Conservation (phyloP, 2,113 vertebrate genomes). For the Scopus umbretta region DNA sequence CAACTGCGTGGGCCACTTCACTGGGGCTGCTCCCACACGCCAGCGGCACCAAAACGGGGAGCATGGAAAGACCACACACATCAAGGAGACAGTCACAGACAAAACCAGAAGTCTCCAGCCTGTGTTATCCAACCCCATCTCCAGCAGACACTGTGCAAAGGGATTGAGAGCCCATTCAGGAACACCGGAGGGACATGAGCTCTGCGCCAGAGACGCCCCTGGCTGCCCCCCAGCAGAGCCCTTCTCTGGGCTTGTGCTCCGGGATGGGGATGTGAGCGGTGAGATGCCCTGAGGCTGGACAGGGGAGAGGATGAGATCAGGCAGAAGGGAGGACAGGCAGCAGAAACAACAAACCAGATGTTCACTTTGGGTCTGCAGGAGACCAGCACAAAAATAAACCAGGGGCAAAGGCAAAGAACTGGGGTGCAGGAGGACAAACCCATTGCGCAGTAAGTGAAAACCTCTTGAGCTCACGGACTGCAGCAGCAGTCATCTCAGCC, state of each 20-base stretch:
- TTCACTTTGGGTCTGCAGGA: not conserved
- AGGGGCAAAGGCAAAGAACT: not conserved
- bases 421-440: not conserved
- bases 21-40: not conserved
- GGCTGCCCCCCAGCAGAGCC: not conserved
- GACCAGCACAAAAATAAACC: not conserved
- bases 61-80: conserved; percentile 37
- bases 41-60: not conserved
- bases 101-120: conserved; percentile 9
- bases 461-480: not conserved
- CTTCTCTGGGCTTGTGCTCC: not conserved
- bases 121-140: not conserved
- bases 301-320: not conserved
- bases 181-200: not conserved
- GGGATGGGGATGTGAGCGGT: fast-evolving
- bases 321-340: not conserved
- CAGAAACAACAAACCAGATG: not conserved
- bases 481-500: not conserved
- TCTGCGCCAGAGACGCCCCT: not conserved
- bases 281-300: not conserved
- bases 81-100: not conserved
- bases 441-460: not conserved
- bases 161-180: not conserved
- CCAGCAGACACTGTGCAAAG: not conserved
- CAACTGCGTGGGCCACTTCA: conserved; percentile 12